A percentile compares a stretch with the other conserved stretches of the same genome.
Evolutionary conservation across 2,113 vertebrate genomes (phyloP).

Genomic region (Erythrolamprus reginae): DNA sequence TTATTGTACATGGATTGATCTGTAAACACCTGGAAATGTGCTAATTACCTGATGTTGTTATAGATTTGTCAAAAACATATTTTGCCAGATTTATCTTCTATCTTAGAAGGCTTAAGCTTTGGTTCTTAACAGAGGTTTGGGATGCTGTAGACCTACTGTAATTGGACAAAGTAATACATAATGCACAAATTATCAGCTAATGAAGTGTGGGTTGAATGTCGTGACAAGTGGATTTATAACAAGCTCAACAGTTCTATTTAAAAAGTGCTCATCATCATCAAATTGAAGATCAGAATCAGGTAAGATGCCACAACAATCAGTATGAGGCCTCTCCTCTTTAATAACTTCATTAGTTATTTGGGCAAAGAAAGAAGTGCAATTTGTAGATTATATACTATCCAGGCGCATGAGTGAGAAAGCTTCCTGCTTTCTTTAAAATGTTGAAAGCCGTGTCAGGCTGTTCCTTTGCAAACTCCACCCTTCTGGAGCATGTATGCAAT

Average conservation of each 20-base stretch:
- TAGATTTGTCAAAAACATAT: not conserved
- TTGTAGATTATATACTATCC: not conserved
- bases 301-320: not conserved
- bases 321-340: not conserved
- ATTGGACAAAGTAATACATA: not conserved
- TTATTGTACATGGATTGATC: not conserved
- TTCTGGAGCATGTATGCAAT: not conserved
- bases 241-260: not conserved
- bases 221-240: not conserved
- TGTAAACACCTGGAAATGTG: not conserved
- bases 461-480: not conserved
- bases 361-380: not conserved
- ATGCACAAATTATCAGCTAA: not conserved
- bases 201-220: not conserved
- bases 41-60: not conserved
- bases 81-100: not conserved
- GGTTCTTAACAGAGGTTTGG: not conserved
- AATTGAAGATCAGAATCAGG: not conserved
- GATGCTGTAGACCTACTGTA: not conserved
- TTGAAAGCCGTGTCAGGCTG: not conserved
- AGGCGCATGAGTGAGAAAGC: not conserved
- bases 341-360: not conserved
- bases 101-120: not conserved
- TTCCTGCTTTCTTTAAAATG: not conserved
- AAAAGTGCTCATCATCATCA: not conserved